Conservation (phyloP, 1,140 invertebrate genomes). For the Platorchestia sp. region DNA sequence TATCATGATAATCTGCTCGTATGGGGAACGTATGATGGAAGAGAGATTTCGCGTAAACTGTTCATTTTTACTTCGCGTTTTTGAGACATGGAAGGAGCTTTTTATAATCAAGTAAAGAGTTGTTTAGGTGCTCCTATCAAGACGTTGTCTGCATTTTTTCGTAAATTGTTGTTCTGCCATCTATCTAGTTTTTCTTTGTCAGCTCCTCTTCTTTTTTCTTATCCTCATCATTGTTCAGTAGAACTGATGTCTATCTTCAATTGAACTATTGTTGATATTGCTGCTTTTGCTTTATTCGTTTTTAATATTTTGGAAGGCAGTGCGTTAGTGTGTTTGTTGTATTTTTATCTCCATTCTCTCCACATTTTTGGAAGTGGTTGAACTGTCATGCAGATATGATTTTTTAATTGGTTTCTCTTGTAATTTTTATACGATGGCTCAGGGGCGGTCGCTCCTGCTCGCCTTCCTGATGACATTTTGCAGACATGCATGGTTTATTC, state of each 20-base stretch:
- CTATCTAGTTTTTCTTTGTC: constrained; percentile 18
- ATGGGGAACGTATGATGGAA: background rate
- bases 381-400: constrained; percentile 40
- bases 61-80: background rate
- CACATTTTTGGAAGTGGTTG: constrained; percentile 49
- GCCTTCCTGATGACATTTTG: constrained; percentile 4
- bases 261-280: constrained; percentile 48
- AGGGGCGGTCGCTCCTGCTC: background rate
- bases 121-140: background rate
- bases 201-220: background rate
- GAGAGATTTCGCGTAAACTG: background rate
- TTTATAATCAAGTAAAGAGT: background rate
- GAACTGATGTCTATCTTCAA: constrained; percentile 31
- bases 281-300: constrained; percentile 50
- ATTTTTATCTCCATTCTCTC: constrained; percentile 24
- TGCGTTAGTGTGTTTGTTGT: constrained; percentile 43
- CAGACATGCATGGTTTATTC: constrained; percentile 39
- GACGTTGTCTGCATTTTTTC: constrained; percentile 32
- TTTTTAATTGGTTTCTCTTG: constrained; percentile 37
- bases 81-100: background rate
- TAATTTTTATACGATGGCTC: constrained; percentile 40
- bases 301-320: constrained; percentile 38
- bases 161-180: constrained; percentile 24
- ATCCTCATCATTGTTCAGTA: constrained; percentile 41
- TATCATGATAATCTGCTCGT: background rate